Conservation (phyloP, 2,888 invertebrate genomes). For the Nephrotoma guestfalica region DNA sequence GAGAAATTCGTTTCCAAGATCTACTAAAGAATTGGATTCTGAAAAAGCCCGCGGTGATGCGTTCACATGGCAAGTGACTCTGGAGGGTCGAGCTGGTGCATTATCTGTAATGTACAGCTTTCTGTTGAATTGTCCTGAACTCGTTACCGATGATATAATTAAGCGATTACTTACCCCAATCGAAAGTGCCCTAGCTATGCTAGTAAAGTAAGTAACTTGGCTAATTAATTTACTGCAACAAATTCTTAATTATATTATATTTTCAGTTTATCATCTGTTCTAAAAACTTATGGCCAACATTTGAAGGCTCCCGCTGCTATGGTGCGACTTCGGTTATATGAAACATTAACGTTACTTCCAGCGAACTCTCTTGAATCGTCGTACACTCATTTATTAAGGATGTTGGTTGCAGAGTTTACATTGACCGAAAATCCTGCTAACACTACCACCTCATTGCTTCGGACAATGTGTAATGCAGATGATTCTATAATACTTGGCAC, state of each 20-base stretch:
- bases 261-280: slow-evolving; percentile 61
- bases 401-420: slow-evolving; percentile 90
- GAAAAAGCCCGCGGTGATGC: slow-evolving; percentile 93
- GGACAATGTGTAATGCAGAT: slow-evolving; percentile 73
- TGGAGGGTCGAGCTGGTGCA: slow-evolving; percentile 93
- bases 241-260: not conserved
- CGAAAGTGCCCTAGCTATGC: slow-evolving; percentile 88
- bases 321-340: slow-evolving; percentile 84
- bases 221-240: not conserved
- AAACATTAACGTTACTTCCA: slow-evolving; percentile 64
- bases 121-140: slow-evolving; percentile 75
- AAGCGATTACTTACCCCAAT: slow-evolving; percentile 79
- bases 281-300: slow-evolving; percentile 81
- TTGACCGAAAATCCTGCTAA: slow-evolving; percentile 86
- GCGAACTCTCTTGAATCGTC: slow-evolving; percentile 69
- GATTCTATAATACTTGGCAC: slow-evolving; percentile 87
- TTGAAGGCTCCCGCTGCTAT: slow-evolving; percentile 89
- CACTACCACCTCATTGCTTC: slow-evolving; percentile 71
- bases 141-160: slow-evolving; percentile 84
- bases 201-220: slow-evolving; percentile 60
- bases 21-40: slow-evolving; percentile 89
- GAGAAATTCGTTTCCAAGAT: slow-evolving; percentile 96
- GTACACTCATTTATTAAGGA: slow-evolving; percentile 74
- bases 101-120: slow-evolving; percentile 92
- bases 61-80: slow-evolving; percentile 97